Evolutionary conservation across 1,140 invertebrate genomes (phyloP), one percentile per base, ranked within the genome.

Genomic region (Maniola jurtina): DNA sequence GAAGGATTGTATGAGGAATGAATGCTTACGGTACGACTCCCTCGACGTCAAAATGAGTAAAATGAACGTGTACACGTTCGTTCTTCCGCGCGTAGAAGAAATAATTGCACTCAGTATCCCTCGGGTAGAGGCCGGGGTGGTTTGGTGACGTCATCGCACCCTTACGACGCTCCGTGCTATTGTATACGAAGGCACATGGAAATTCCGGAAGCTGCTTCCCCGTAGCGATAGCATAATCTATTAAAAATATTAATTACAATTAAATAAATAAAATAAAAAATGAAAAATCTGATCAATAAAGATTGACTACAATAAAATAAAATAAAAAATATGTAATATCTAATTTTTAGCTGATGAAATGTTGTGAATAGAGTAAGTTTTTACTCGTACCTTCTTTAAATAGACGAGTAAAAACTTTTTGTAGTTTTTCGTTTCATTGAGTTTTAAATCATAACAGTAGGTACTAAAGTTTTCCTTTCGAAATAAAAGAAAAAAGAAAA

Each of bases 101-200:
- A 89, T 98, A 99, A 92, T 99, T 96, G 85, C 98, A 99, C 83
- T 98, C 96, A 0, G 97, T 97, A 81, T 98, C 95, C 68, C 97
- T 92, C 0, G 97, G 97, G 91, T 99, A 99, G 52, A 94, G 93
- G 9, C 98, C 98, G 0, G 97, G 98, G 85, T 96, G 98, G 90
- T 99, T 99, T 1, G 98, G 97, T 62, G 96, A 98, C 69, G 95
- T 94, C 87, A 99, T 96, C 6, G 95, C 94, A 6, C 98, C 98
- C 76, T 94, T 95, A 60, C 91, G 89, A 11, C 93, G 92, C 70
- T 94, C 93, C 55, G 94, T 95, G 84, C 97, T 97, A 89, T 96
- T 95, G 90, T 93, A 96, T 60, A 94, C 93, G 80, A 97, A 97
- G 73, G 94, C 95, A 92, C 96, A 97, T 56, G 96, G 95, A 78